phyloP scores from a whole-genome alignment of 2,113 vertebrate species.

The Motacilla tschutschensis region DNA sequence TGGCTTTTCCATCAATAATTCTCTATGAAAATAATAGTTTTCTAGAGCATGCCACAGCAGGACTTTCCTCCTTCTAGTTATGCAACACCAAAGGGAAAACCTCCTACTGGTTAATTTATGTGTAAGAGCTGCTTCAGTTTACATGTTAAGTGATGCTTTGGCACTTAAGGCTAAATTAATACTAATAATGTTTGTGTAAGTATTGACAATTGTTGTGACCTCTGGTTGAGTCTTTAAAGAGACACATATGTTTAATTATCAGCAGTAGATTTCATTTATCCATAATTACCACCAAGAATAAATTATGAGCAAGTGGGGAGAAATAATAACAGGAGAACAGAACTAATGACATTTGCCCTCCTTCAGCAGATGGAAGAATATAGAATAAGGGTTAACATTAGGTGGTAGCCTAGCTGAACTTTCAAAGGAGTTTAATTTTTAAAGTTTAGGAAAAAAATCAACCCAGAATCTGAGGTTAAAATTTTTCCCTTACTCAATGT shows the following conservation, averaged over 20 bases:
- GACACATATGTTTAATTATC: neutral
- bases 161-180: slow-evolving; percentile 27
- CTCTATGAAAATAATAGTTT: neutral
- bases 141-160: neutral
- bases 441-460: neutral
- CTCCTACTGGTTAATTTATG: slow-evolving; percentile 22
- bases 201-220: slow-evolving; percentile 23
- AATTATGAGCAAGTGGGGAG: neutral
- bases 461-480: neutral
- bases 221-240: neutral
- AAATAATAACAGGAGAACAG: neutral
- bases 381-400: neutral
- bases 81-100: neutral
- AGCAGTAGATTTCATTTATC: neutral
- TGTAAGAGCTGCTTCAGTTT: neutral
- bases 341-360: neutral
- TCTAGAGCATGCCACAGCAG: neutral
- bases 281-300: neutral
- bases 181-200: slow-evolving; percentile 1
- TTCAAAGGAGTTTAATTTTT: neutral
- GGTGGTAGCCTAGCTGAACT: neutral
- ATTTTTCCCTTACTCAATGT: neutral
- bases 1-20: neutral
- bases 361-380: neutral
- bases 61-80: neutral